phyloP scores from a whole-genome alignment of 2,797 vertebrate genomes.

The Hyperoplus lanceolatus region DNA sequence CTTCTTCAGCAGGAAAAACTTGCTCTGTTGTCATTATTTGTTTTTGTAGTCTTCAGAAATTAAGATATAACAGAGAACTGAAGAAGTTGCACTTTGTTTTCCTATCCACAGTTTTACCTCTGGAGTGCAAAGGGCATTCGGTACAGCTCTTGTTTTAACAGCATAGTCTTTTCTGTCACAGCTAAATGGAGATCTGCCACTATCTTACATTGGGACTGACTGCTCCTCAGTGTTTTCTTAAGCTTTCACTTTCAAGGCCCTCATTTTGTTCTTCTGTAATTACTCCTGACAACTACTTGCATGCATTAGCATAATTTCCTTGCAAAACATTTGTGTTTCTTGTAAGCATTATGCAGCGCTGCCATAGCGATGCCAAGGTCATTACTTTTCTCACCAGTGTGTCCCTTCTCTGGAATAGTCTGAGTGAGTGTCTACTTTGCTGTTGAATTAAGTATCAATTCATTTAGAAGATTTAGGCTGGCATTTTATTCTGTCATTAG shows the following conservation, averaged over 20 bases:
- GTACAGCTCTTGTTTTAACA: conserved; percentile 4
- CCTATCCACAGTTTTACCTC: neutral
- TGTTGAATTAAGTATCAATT: conserved; percentile 2
- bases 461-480: neutral
- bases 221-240: conserved; percentile 4
- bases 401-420: conserved; percentile 13
- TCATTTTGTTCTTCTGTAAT: conserved; percentile 42
- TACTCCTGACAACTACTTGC: conserved; percentile 40
- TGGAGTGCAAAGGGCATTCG: conserved; percentile 5
- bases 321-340: conserved; percentile 27
- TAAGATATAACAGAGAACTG: neutral
- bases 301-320: conserved; percentile 51
- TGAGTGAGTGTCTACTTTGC: neutral
- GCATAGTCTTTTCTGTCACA: neutral
- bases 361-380: conserved; percentile 19
- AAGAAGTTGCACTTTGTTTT: neutral
- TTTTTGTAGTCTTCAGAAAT: too few relatives aligned
- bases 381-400: conserved; percentile 28
- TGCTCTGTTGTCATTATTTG: neutral
- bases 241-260: conserved; percentile 35
- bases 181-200: conserved; percentile 17
- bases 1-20: neutral
- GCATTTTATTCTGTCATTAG: neutral
- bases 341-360: conserved; percentile 20
- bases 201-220: conserved; percentile 10